These are phyloP conservation scores for Pherbina coryleti DNA, from an alignment of 2,888 invertebrate genomes.

Conservation along the genomic window DNA sequence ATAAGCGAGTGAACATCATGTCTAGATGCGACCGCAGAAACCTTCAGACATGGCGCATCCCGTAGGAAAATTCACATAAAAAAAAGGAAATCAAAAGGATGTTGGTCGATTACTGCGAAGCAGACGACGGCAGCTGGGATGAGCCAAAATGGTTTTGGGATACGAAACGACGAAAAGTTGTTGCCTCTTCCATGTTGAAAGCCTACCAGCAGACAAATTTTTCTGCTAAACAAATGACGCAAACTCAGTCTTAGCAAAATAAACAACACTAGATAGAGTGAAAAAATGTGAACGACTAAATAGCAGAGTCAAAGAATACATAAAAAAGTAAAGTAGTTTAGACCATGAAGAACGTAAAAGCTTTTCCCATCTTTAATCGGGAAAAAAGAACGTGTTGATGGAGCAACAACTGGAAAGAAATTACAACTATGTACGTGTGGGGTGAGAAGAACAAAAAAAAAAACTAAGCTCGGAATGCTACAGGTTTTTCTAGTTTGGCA, in stretches of 20 bases:
- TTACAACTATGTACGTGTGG: not conserved
- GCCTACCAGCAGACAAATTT: not conserved
- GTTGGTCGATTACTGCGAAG: conserved; percentile 11
- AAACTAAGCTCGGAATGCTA: conserved; percentile 41
- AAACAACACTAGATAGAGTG: not conserved
- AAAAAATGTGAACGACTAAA: not conserved
- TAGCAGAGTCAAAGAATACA: not conserved
- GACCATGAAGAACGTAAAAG: conserved; percentile 21
- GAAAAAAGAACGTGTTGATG: conserved; percentile 16
- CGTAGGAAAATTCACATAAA: not conserved
- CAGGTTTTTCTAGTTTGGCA: conserved; percentile 43
- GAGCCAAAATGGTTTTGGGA: not conserved
- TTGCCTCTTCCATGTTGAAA: not conserved
- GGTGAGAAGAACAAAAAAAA: not conserved
- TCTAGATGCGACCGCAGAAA: conserved; percentile 32
- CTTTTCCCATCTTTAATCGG: conserved; percentile 28
- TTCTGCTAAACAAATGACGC: not conserved
- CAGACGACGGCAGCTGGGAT: not conserved
- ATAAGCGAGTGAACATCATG: not conserved
- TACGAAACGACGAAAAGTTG: not conserved
- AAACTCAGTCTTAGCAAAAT: not conserved
- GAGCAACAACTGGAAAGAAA: not conserved
- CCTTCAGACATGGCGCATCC: conserved; percentile 27
- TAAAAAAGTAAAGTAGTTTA: not conserved
- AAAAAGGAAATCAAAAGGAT: not conserved